phyloP scores from a whole-genome alignment of 2,113 vertebrate species.

The Zosterops japonicus region DNA sequence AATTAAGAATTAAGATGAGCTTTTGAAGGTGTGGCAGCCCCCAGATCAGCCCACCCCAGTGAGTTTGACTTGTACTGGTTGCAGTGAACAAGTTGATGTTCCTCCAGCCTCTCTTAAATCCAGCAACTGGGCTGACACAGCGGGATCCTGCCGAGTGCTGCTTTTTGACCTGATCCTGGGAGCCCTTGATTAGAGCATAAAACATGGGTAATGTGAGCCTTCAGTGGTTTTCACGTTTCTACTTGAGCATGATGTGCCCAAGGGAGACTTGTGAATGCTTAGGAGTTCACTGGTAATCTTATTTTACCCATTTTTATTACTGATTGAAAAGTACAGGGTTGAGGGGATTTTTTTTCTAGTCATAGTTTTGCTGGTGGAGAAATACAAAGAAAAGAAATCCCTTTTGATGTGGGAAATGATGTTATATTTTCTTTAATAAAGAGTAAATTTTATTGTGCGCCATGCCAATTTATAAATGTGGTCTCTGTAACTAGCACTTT shows the following conservation, averaged over 20 bases:
- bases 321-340: not conserved
- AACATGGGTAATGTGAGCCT: not conserved
- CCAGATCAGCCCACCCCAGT: not conserved
- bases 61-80: not conserved
- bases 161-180: constrained; percentile 41
- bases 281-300: not conserved
- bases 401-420: constrained; percentile 49
- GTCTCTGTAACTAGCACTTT: constrained; percentile 64
- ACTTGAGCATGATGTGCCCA: not conserved
- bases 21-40: not conserved
- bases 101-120: constrained; percentile 8
- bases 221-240: not conserved
- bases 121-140: not conserved
- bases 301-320: not conserved
- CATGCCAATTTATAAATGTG: constrained; percentile 59
- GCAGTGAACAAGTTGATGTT: not conserved
- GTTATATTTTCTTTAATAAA: constrained; percentile 67
- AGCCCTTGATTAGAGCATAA: constrained; percentile 36
- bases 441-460: constrained; percentile 47
- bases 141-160: not conserved
- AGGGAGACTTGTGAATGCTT: not conserved
- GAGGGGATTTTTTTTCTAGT: not conserved
- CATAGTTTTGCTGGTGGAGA: not conserved
- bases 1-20: not conserved
- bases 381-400: constrained; percentile 27